Conservation (phyloP, 2,113 vertebrate species). For the Tenebrosternarchus preto region DNA sequence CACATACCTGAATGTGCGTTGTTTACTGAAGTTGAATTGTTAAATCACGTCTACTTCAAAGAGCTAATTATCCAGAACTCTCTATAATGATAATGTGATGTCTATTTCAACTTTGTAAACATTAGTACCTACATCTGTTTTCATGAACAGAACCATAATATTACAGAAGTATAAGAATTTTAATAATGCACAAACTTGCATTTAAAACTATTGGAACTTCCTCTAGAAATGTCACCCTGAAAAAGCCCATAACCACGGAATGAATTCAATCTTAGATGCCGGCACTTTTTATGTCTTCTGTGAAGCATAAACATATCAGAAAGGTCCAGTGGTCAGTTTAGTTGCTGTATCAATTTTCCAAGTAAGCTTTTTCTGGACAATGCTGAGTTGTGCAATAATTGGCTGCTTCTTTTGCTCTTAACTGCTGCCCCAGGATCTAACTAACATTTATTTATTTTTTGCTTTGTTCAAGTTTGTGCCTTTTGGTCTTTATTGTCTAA, state of each 20-base stretch:
- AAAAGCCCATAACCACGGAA: not conserved
- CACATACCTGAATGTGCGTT: too few species aligned
- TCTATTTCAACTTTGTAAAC: too few species aligned
- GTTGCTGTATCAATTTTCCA: slow-evolving; percentile 33
- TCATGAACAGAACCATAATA: not conserved
- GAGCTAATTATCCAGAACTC: too few species aligned
- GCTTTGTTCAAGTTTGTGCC: slow-evolving; percentile 46
- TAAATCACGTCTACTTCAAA: too few species aligned
- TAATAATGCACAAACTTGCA: not conserved
- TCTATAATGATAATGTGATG: too few species aligned
- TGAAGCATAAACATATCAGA: not conserved
- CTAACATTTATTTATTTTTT: slow-evolving; percentile 62
- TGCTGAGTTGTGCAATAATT: slow-evolving; percentile 20
- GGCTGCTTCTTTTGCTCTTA: slow-evolving; percentile 10
- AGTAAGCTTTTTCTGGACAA: slow-evolving; percentile 34
- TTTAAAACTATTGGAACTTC: not conserved
- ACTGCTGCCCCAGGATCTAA: slow-evolving; percentile 39
- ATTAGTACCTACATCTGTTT: too few species aligned
- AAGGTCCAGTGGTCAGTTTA: slow-evolving; percentile 26
- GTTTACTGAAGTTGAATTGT: too few species aligned
- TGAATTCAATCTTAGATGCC: not conserved
- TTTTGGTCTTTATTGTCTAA: slow-evolving; percentile 57
- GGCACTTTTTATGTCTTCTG: slow-evolving; percentile 2
- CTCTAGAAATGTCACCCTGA: too few species aligned
- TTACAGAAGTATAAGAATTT: not conserved